Evolutionary conservation across 1,140 invertebrate genomes (phyloP).

Genomic region (Micrasema minimum): DNA sequence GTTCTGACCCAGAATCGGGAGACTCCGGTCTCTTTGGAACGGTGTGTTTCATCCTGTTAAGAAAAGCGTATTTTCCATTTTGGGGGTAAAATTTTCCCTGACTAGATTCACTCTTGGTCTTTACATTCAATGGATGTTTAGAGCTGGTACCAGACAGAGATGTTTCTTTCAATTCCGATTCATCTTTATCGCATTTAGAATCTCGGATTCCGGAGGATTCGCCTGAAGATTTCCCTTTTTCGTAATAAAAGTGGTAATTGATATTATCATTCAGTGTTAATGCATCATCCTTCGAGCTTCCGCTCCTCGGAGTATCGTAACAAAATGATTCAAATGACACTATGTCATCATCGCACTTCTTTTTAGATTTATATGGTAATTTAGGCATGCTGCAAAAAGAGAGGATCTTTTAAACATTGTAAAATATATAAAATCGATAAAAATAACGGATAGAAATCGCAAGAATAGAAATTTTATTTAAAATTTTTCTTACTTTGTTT

Average conservation of each 20-base stretch:
- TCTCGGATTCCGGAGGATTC: conserved; percentile 61
- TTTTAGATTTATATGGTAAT: conserved; percentile 63
- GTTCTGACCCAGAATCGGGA: conserved; percentile 42
- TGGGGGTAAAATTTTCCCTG: conserved; percentile 53
- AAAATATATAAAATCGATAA: too few relatives aligned
- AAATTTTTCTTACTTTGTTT: conserved; percentile 19
- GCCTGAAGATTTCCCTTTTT: conserved; percentile 58
- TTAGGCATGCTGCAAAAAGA: conserved; percentile 60
- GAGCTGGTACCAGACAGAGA: conserved; percentile 59
- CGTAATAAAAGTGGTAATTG: conserved; percentile 65
- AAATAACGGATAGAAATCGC: too few relatives aligned
- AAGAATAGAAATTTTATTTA: not conserved
- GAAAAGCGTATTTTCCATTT: conserved; percentile 50
- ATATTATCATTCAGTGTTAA: conserved; percentile 66
- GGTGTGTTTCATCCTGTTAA: conserved; percentile 50
- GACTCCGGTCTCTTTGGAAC: conserved; percentile 47
- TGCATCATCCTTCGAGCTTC: conserved; percentile 62
- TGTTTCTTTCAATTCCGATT: conserved; percentile 60
- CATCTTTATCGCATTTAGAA: conserved; percentile 56
- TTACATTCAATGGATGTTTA: conserved; percentile 34
- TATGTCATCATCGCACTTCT: conserved; percentile 64
- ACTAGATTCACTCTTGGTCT: conserved; percentile 56
- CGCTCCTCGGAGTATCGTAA: conserved; percentile 62
- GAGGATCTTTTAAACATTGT: too few relatives aligned
- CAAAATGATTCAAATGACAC: conserved; percentile 70